Percentiles rank a stretch among this genome's conserved stretches.
Conservation (phyloP, 2,797 vertebrate species). For the Nothura maculosa region DNA sequence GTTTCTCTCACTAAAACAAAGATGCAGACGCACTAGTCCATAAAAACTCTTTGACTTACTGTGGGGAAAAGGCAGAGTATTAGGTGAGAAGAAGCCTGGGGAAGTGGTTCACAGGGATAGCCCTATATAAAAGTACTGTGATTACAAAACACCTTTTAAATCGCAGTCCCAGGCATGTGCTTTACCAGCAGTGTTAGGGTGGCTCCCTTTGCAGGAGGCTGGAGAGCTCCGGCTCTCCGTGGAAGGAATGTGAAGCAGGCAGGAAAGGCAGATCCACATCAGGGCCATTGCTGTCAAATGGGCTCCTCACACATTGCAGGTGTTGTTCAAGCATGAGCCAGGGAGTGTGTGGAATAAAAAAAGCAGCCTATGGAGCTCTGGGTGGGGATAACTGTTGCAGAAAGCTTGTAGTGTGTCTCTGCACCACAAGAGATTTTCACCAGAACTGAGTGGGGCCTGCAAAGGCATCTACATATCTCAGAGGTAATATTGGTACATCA, state of each 20-base stretch:
- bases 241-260: constrained; percentile 25
- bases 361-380: constrained; percentile 3
- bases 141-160: not conserved
- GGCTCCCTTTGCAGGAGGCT: not conserved
- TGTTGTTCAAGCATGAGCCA: constrained; percentile 22
- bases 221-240: not conserved
- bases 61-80: not conserved
- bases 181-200: not conserved
- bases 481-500: not conserved
- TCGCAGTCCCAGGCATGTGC: not conserved
- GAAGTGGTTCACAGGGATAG: not conserved
- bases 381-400: not conserved
- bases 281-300: constrained; percentile 24
- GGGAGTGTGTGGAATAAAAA: constrained; percentile 41
- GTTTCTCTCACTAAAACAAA: not conserved
- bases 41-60: not conserved
- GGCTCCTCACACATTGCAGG: constrained; percentile 32
- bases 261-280: constrained; percentile 4
- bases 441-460: not conserved
- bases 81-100: not conserved
- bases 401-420: not conserved
- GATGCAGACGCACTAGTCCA: not conserved
- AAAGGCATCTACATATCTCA: not conserved
- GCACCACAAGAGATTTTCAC: not conserved
- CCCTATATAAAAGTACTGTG: not conserved